Evolutionary conservation across 1,140 invertebrate species (phyloP).

Genomic region (Drosophila novamexicana): DNA sequence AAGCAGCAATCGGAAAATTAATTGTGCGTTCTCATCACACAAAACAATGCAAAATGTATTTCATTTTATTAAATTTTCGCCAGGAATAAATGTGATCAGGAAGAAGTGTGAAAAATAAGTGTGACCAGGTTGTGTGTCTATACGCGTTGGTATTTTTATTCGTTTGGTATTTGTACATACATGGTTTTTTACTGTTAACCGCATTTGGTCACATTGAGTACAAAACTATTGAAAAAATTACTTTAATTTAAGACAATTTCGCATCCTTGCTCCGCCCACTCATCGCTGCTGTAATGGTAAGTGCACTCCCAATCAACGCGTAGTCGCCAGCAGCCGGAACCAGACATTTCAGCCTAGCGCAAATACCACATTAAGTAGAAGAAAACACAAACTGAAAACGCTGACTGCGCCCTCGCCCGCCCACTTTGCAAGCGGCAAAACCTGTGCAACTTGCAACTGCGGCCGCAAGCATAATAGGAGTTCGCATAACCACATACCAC

Average conservation of each 20-base stretch:
- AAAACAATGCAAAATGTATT: not conserved
- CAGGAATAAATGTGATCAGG: not conserved
- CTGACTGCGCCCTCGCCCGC: conserved; percentile 62
- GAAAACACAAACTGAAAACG: conserved; percentile 33
- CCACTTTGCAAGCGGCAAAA: conserved; percentile 51
- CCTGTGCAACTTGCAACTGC: conserved; percentile 20
- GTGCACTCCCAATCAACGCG: conserved; percentile 27
- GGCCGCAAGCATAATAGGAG: conserved; percentile 20
- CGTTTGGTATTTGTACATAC: not conserved
- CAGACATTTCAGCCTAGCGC: conserved; percentile 17
- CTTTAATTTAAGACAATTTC: conserved; percentile 44
- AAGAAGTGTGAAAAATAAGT: not conserved
- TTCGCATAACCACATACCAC: conserved; percentile 33
- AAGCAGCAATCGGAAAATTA: not conserved
- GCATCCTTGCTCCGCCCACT: conserved; percentile 47
- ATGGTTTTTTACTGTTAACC: not conserved
- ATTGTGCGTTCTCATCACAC: not conserved
- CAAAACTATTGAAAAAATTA: conserved; percentile 53
- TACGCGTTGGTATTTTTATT: not conserved
- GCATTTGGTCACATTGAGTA: conserved; percentile 31
- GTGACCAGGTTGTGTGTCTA: not conserved
- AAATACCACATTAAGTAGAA: conserved; percentile 22
- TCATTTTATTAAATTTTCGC: not conserved
- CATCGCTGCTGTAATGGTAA: conserved; percentile 68
- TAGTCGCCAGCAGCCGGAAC: conserved; percentile 53